Base-by-base conservation (phyloP, 2,113 vertebrate genomes). In the Clinocottus analis region DNA sequence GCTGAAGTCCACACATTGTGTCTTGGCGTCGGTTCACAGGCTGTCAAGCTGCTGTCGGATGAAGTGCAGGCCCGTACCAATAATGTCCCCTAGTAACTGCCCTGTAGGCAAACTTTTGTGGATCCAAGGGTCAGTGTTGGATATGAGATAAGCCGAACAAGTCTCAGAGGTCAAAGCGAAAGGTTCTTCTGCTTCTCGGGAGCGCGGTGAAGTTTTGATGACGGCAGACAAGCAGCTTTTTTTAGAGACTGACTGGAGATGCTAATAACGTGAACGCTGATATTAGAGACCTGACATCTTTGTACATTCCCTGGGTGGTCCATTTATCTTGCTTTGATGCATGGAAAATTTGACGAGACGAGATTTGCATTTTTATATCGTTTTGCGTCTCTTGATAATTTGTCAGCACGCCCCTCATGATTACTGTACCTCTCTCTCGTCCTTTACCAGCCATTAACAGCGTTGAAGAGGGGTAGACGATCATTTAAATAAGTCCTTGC, bases 1-100 rank as follows among this genome's bases (percentile, higher is more conserved):
- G 27, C 63, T n/a, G 43, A 47, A 66, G 63, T 66, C 41, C 41
- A 65, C 39, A 65, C 43, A 65, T 13, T 23, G 37, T 45, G 62
- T 45, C 39, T 25, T 33, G 45, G 27, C 64, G 21, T 51, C 33
- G 27, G 64, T 67, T 49, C 11, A n/a, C 17, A 33, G 64, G 11
- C 29, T 33, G 17, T 67, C 43, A 49, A 49, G 64, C 29, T 33
- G 45, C 64, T 51, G 64, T 33, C n/a, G 64, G 29, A n/a, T 67
- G 14, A 67, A 51, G 27, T 51, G 11, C 27, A 51, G 45, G 12
- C 45, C 27, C 27, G 9, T 51, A 31, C 23, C 14, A 33, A 67
- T 29, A 33, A 59, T 70, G 33, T 45, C 21, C 27, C 27, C 39
- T 10, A 27, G 33, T 64, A 25, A 43, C 37, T 43, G 25, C 35